These are phyloP conservation scores for western clawed frog (Xenopus tropicalis) DNA, from an alignment of 2,113 vertebrate species.

Conservation along the genomic window UCB_Xtro_10.0 CM004443.2:121315001-121315500, in stretches of 20 bases:
- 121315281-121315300: conserved; percentile 41
- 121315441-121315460: conserved; percentile 55
- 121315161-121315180: background rate
- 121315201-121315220: conserved; percentile 42
- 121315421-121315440: conserved; percentile 62
- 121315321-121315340: conserved; percentile 46
- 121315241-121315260: conserved; percentile 44
- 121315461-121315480: conserved; percentile 49
- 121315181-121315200: conserved; percentile 32
- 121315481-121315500: conserved; percentile 49
- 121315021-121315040: too few relatives aligned
- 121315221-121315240: conserved; percentile 37
- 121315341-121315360: conserved; percentile 51
- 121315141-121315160: too few relatives aligned
- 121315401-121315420: conserved; percentile 60
- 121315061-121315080: too few relatives aligned
- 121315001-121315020: too few relatives aligned
- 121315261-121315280: conserved; percentile 52
- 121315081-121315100: too few relatives aligned
- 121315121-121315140: too few relatives aligned
- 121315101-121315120: too few relatives aligned
- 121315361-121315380: conserved; percentile 53
- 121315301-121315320: conserved; percentile 49
- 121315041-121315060: too few relatives aligned
- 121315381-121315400: conserved; percentile 55